Conservation (phyloP, 2,888 invertebrate genomes). For the Caenorhabditis parvicauda region DNA sequence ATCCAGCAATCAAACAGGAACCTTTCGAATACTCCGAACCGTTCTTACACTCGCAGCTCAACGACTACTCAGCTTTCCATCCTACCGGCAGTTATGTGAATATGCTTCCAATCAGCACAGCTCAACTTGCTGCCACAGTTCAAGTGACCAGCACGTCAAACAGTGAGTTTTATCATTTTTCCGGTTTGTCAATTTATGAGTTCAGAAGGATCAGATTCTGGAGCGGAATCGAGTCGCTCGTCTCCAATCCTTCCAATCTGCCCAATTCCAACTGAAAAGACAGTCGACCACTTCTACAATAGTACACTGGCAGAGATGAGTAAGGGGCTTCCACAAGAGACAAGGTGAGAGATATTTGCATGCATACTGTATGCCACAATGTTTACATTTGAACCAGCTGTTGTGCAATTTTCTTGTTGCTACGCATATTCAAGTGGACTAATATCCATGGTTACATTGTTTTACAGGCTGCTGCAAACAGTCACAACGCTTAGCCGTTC, state of each 20-base stretch:
- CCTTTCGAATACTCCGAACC: constrained; percentile 40
- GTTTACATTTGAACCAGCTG: no score
- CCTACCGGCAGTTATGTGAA: constrained; percentile 15
- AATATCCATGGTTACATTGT: not conserved
- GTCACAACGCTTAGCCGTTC: not conserved
- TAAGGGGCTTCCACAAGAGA: constrained; percentile 20
- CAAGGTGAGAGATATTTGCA: not conserved
- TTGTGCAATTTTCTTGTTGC: not conserved
- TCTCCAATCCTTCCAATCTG: constrained; percentile 55
- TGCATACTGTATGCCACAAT: no score
- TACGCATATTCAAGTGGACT: not conserved
- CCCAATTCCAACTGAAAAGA: constrained; percentile 57
- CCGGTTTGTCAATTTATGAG: no score
- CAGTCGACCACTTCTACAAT: constrained; percentile 55
- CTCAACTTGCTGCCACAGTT: constrained; percentile 5
- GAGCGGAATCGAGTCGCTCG: constrained; percentile 24
- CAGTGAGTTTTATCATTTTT: constrained; percentile 3
- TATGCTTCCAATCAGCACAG: constrained; percentile 25
- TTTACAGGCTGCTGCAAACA: not conserved
- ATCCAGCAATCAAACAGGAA: constrained; percentile 41
- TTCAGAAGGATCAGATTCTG: constrained; percentile 14
- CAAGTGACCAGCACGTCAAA: constrained; percentile 22
- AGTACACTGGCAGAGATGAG: constrained; percentile 22
- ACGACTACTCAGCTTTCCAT: constrained; percentile 34
- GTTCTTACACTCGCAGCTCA: constrained; percentile 13